These are phyloP conservation scores for Epizoanthus fatuus DNA, from an alignment of 92 coral and sea anemone species.

Conservation along the genomic window DNA sequence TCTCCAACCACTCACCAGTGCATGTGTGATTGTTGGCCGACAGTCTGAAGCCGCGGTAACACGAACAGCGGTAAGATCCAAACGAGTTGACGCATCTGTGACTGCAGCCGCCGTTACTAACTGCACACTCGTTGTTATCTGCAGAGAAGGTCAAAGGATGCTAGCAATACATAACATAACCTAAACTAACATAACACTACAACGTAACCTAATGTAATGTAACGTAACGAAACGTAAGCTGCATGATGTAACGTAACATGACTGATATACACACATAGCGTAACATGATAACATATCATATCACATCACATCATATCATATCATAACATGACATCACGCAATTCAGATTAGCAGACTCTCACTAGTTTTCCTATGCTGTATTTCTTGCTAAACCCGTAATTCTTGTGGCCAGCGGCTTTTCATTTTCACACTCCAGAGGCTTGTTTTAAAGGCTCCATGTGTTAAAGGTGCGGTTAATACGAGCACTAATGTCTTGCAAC, in stretches of 20 bases:
- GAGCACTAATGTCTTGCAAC: no score
- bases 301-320: neutral
- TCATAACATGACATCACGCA: no score
- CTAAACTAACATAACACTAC: neutral
- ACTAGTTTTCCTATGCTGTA: no score
- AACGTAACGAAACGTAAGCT: neutral
- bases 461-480: no score
- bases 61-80: slow-evolving; percentile 4
- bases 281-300: neutral
- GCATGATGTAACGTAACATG: neutral
- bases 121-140: slow-evolving; percentile 42
- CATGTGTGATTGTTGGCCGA: neutral
- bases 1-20: neutral
- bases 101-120: slow-evolving; percentile 29
- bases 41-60: slow-evolving; percentile 10
- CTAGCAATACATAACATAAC: neutral
- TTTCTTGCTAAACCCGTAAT: no score
- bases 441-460: no score
- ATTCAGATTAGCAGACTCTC: no score
- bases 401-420: no score
- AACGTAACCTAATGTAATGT: neutral
- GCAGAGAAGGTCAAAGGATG: neutral
- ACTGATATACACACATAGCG: neutral
- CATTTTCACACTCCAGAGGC: no score
- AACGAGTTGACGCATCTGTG: slow-evolving; percentile 35